Conservation (phyloP, 2,888 invertebrate species). For the Hartigia nigra region DNA sequence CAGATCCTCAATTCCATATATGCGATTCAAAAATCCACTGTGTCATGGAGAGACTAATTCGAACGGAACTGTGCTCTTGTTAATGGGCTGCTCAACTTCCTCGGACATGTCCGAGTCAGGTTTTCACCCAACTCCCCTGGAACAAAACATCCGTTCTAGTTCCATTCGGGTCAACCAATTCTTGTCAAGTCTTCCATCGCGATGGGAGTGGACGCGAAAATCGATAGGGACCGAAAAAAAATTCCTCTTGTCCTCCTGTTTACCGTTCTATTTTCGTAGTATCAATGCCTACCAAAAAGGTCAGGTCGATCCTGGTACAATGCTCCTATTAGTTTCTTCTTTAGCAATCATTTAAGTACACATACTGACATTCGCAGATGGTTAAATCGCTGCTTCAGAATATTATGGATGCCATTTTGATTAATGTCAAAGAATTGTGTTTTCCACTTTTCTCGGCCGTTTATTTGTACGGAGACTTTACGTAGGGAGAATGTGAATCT, state of each 20-base stretch:
- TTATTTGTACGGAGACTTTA: constrained; percentile 11
- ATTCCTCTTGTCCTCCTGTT: neutral
- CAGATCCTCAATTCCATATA: neutral
- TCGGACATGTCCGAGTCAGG: neutral
- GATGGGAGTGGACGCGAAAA: neutral
- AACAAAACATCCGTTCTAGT: neutral
- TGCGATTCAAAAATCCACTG: neutral
- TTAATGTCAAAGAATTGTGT: neutral
- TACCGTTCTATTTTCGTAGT: neutral
- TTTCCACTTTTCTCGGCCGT: neutral
- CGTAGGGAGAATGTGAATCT: neutral
- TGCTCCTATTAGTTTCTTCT: neutral
- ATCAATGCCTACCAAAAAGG: neutral
- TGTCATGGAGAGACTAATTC: neutral
- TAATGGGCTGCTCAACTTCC: neutral
- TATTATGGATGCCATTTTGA: neutral
- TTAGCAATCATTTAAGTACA: neutral
- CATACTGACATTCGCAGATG: neutral
- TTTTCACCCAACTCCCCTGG: neutral
- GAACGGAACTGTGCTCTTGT: neutral
- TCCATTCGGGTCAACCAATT: neutral
- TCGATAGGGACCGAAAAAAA: neutral
- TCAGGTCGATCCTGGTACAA: neutral
- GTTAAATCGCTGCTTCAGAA: neutral
- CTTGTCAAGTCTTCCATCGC: neutral